Base-by-base conservation (phyloP, 2,113 vertebrate species). In the Polypterus bichir region DNA sequence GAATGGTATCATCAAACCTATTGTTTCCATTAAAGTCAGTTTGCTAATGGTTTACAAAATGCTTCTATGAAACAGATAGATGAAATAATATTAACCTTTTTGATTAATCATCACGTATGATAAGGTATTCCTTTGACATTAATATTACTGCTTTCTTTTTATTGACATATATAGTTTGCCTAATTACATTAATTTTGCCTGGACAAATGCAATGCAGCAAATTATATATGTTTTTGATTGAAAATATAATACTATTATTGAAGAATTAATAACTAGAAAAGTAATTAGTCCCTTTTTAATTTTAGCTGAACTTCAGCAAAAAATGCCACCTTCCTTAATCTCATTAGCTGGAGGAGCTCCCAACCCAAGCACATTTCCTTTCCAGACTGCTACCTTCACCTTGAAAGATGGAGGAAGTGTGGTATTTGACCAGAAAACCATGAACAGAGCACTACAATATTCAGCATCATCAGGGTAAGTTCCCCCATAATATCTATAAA, bases 371-470 rank as follows among this genome's bases (percentile, higher is more conserved):
- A 72, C 82, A 45, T 98, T 98, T 71, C 96, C 96, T 9, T 97
- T 98, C 74, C 86, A 81, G 68, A 81, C 77, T 0, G 90, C 88
- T 1, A 74, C 65, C 48, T 66, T 98, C 70, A 66, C 71, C 46
- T 45, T 88, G 68, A 84, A 73, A 67, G 73, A 84, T 6, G 89
- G 89, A 47, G 69, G 65, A 1, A 49, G 66, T 2, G 3, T 97
- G 69, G 77, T 76, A 3, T 88, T 97, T 63, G 80, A 82, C 1
- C 83, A 87, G 64, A 65, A 76, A 1, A 3, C 69, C 11, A 94
- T 97, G 89, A 89, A 90, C 76, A 88, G 82, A 74, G 93, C 91
- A 1, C 84, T 98, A 57, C 94, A 99, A 69, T 95, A 98, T 78
- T 93, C 93, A 0, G 72, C 79, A 44, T 91, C 87, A n/a, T 73